Evolutionary conservation across 2,797 vertebrate genomes (phyloP).

Genomic region (Antrozous pallidus): DNA sequence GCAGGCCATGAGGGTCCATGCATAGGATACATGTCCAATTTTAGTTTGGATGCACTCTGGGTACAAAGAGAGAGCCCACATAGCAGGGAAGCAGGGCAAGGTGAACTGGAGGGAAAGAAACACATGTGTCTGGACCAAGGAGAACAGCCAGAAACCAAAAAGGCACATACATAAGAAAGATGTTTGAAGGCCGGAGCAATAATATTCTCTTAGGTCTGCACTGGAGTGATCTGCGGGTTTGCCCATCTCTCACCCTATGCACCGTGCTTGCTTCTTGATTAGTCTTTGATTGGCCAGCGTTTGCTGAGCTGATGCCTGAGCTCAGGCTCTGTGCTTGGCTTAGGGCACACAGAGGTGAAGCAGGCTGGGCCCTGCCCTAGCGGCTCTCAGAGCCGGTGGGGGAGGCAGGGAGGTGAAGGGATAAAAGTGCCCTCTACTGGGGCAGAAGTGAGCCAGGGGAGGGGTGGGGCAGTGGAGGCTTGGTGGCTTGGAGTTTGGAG

Average conservation of each 20-base stretch:
- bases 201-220: neutral
- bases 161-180: neutral
- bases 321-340: neutral
- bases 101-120: neutral
- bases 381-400: accelerated
- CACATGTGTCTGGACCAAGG: neutral
- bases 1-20: neutral
- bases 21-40: neutral
- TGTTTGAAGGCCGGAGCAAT: neutral
- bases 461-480: accelerated
- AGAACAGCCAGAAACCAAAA: neutral
- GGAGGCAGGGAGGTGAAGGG: neutral
- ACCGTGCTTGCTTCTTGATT: neutral
- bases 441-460: accelerated
- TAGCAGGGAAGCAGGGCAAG: neutral
- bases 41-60: neutral
- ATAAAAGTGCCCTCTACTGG: accelerated
- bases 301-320: neutral
- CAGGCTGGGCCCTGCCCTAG: neutral
- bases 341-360: neutral
- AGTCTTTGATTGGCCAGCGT: neutral
- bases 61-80: neutral
- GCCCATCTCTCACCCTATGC: no score
- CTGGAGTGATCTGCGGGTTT: neutral
- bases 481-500: neutral